Evolutionary conservation across 2,888 invertebrate genomes (phyloP), one percentile per base, ranked within the genome.

Genomic region (Mechanitis messenoides): DNA sequence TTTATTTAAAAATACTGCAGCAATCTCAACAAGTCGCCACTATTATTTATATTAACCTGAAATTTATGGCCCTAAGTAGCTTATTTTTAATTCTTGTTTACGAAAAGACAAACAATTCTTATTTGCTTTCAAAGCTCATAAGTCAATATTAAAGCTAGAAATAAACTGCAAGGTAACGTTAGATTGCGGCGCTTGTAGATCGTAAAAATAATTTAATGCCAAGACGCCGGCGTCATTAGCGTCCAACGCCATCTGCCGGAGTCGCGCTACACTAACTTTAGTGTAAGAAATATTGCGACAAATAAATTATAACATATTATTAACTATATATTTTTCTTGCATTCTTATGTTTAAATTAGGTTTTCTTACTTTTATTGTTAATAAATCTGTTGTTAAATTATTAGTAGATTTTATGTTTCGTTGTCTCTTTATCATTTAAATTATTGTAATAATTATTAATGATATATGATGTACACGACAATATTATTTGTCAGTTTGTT

Each of bases 201-300:
- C 84, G 81, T 88, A 86, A 87, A 86, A 87, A 87, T 86, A 87
- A 88, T 88, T 87, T 87, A 88, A 82, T 80, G 80, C 74, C 73
- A 72, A 74, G 79, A 72, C 74, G 75, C 76, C 70, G 72, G 75
- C 80, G 80, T 85, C 87, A 85, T 87, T 87, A 87, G 84, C 76
- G 78, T 72, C 72, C 78, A 77, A 79, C 78, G 77, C 79, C 86
- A 84, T 87, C 84, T 85, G 84, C 74, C 69, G 72, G 72, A 73
- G 67, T 70, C 59, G 59, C 65, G 62, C 61, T 61, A 67, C 63
- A 67, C 64, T 62, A 62, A 68, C 59, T 61, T 64, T 66, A 61
- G 50, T 62, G 56, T 50, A 50, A 50, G 50, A 50, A 50, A 50
- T 50, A 50, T 7, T 31, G 31, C 6, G 4, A 9, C 50, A 50